Percentiles rank a stretch among this genome's conserved stretches.
Evolutionary conservation across 2,888 invertebrate genomes (phyloP).

Genomic region (Lypha dubia): DNA sequence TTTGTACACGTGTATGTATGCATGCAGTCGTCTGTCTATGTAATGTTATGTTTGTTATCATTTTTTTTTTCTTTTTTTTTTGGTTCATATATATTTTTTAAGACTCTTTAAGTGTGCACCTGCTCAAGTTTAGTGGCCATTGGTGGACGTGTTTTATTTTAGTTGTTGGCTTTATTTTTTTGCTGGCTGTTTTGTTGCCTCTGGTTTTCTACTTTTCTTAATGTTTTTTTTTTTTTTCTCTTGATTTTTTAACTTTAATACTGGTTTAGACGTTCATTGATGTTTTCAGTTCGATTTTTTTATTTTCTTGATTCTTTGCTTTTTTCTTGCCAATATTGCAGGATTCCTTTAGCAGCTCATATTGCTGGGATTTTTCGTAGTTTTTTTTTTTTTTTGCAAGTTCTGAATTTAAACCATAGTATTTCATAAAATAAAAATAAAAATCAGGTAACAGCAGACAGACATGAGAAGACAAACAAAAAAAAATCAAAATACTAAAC

Average conservation of each 20-base stretch:
- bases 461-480: conserved; percentile 13
- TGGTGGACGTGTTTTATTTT: conserved; percentile 67
- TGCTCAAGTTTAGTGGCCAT: conserved; percentile 74
- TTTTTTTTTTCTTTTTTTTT: conserved; percentile 52
- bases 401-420: conserved; percentile 51
- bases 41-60: conserved; percentile 31
- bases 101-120: conserved; percentile 71
- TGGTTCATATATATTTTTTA: too few relatives aligned
- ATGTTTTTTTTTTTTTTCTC: conserved; percentile 23
- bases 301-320: conserved; percentile 9
- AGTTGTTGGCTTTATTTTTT: too few relatives aligned
- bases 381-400: conserved; percentile 34
- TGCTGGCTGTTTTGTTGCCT: conserved; percentile 50
- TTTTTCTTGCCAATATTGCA: conserved; percentile 26
- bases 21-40: too few relatives aligned
- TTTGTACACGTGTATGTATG: conserved; percentile 10
- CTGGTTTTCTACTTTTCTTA: conserved; percentile 59
- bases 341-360: conserved; percentile 56
- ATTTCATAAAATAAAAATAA: conserved; percentile 55
- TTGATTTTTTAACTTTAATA: conserved; percentile 57
- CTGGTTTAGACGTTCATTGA: conserved; percentile 72
- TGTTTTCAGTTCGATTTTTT: conserved; percentile 63
- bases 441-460: conserved; percentile 56
- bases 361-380: conserved; percentile 68
- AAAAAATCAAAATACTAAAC: conserved; percentile 44